Base-by-base conservation (phyloP, 2,888 invertebrate species). In the Poecilobothrus nobilitatus region DNA sequence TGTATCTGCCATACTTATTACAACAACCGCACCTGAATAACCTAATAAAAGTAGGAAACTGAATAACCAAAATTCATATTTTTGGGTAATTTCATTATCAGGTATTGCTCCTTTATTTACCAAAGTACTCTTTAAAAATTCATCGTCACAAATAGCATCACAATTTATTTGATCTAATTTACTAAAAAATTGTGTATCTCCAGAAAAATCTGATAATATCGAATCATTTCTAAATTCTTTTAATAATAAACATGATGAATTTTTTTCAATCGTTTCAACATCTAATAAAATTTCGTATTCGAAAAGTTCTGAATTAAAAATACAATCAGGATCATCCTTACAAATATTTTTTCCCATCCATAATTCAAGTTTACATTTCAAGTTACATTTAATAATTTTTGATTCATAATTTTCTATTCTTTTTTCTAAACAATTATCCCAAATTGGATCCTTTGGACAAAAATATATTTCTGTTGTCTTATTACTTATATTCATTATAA, bases 1-100 rank as follows among this genome's bases (percentile, higher is more conserved):
- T 0, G 93, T 89, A 82, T 95, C 94, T 7, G 89, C 89, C 68
- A 94, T 86, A 68, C 90, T 91, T 27, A 92, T 89, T 1, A 90
- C 88, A 0, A 93, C 89, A 0, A 92, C 89, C 84, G 91, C 90
- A 0, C 89, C 88, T 22, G 89, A 80, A 89, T 92, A 92, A 67
- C 88, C 89, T 12, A 89, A 75, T 10, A 90, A 84, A 82, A 91
- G 88, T 61, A 91, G 82, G n/a, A 86, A 73, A 72, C 91, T 86
- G 75, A 93, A 90, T 69, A 89, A 75, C 87, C 91, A 90, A 78
- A 93, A 93, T 74, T 88, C 86, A 73, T 84, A 77, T 78, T 83
- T 44, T 73, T 80, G 21, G 74, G 77, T 77, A 1, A 78, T 78
- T 53, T 72, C 68, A 12, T 68, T 34, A 67, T 72, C 22, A 1